Conservation (phyloP, 2,888 invertebrate genomes). For the Conus canariensis region DNA sequence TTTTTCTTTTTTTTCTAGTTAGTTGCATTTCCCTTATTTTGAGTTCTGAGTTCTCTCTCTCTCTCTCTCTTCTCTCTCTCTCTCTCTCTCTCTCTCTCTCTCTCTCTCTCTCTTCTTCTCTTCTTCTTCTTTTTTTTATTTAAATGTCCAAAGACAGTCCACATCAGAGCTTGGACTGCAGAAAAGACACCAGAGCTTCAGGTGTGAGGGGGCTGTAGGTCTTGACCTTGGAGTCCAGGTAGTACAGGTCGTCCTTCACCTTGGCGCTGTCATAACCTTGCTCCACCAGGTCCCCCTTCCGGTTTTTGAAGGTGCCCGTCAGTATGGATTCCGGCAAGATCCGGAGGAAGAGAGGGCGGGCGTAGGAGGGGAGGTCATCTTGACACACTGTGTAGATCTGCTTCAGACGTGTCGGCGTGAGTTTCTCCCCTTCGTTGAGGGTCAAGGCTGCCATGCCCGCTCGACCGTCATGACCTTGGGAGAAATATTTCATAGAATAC, state of each 20-base stretch:
- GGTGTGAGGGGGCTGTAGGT: conserved; percentile 53
- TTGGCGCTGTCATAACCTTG: conserved; percentile 62
- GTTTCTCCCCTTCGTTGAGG: conserved; percentile 49
- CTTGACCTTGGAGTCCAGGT: conserved; percentile 52
- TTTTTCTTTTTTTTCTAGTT: no score
- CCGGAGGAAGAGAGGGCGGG: conserved; percentile 67
- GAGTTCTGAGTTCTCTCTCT: no score
- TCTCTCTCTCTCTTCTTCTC: no score
- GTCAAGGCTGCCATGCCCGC: conserved; percentile 70
- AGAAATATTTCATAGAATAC: background rate
- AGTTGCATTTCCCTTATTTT: no score
- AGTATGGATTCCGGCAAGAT: conserved; percentile 56
- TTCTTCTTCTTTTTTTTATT: no score
- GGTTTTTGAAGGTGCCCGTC: conserved; percentile 69
- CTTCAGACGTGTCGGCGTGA: conserved; percentile 47
- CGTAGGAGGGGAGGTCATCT: conserved; percentile 63
- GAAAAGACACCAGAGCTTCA: conserved; percentile 40
- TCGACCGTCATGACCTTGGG: conserved; percentile 57
- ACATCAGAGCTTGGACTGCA: conserved; percentile 56
- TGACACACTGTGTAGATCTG: conserved; percentile 56
- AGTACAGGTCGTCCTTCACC: conserved; percentile 59
- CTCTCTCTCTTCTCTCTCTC: no score
- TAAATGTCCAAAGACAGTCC: background rate
- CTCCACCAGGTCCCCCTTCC: conserved; percentile 58
- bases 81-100: no score